Evolutionary conservation across 1,140 invertebrate species (phyloP).

Genomic region (Drosophila navojoa): DNA sequence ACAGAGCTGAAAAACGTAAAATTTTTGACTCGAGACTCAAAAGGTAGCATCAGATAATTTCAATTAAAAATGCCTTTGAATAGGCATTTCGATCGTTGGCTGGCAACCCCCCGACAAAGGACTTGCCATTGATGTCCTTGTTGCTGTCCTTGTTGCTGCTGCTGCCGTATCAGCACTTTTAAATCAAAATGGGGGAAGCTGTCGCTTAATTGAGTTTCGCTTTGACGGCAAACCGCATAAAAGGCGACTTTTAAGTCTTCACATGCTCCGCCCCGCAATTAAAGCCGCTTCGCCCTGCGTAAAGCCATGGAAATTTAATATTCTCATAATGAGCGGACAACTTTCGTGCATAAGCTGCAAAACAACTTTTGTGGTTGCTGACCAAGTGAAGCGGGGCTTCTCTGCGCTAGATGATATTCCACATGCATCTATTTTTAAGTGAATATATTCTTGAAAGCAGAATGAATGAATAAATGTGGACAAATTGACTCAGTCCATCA

Average conservation of each 20-base stretch:
- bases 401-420: neutral
- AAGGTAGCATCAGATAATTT: constrained; percentile 76
- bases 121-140: constrained; percentile 72
- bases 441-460: no score
- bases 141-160: constrained; percentile 10
- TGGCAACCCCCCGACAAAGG: constrained; percentile 63
- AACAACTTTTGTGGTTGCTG: constrained; percentile 63
- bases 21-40: constrained; percentile 44
- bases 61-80: constrained; percentile 81
- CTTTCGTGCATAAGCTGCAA: constrained; percentile 19
- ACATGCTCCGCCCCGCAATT: constrained; percentile 67
- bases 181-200: constrained; percentile 52
- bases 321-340: constrained; percentile 67
- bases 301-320: constrained; percentile 71
- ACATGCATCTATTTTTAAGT: no score
- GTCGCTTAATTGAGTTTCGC: constrained; percentile 81
- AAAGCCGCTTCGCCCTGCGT: constrained; percentile 46
- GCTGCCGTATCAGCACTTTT: constrained; percentile 75
- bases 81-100: constrained; percentile 54
- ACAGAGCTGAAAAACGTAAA: constrained; percentile 70
- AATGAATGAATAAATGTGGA: no score
- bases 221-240: constrained; percentile 81
- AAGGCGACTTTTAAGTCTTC: constrained; percentile 81
- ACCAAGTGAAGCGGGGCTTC: constrained; percentile 22
- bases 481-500: no score